Evolutionary conservation across 2,113 vertebrate species (phyloP).

Genomic region (Panurus biarmicus): DNA sequence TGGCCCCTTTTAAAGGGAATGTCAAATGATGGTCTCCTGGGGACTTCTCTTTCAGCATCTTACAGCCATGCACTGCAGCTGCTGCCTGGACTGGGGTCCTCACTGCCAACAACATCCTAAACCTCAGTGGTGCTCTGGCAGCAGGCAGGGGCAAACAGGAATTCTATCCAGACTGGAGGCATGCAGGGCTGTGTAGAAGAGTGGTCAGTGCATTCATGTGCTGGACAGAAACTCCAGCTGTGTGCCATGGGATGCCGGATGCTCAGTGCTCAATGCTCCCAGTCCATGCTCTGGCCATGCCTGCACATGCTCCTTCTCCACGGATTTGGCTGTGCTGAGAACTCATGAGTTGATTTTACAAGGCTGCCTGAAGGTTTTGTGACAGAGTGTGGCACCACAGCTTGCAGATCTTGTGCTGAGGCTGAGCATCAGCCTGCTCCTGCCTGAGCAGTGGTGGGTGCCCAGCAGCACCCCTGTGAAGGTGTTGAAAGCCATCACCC

Average conservation of each 20-base stretch:
- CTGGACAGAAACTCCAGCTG: background rate
- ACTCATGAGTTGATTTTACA: background rate
- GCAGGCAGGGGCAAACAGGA: background rate
- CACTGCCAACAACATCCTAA: background rate
- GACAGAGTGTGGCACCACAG: background rate
- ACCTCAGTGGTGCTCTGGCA: background rate
- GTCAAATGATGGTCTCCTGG: too few species aligned
- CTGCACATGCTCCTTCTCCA: rapidly evolving
- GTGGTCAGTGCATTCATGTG: rapidly evolving
- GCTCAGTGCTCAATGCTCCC: background rate
- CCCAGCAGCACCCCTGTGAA: background rate
- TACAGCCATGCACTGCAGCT: rapidly evolving
- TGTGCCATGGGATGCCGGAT: background rate
- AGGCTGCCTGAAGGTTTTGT: background rate
- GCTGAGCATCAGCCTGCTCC: background rate
- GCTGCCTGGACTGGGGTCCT: background rate
- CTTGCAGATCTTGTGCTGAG: background rate
- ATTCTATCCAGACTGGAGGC: background rate
- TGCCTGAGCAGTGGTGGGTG: background rate
- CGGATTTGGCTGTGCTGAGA: background rate
- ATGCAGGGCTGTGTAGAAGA: background rate
- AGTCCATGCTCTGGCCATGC: background rate
- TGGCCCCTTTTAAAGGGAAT: background rate
- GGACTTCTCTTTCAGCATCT: background rate
- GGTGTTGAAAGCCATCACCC: background rate